These are phyloP conservation scores for Thripadectes ignobilis DNA, from an alignment of 2,797 vertebrate genomes.

Conservation along the genomic window DNA sequence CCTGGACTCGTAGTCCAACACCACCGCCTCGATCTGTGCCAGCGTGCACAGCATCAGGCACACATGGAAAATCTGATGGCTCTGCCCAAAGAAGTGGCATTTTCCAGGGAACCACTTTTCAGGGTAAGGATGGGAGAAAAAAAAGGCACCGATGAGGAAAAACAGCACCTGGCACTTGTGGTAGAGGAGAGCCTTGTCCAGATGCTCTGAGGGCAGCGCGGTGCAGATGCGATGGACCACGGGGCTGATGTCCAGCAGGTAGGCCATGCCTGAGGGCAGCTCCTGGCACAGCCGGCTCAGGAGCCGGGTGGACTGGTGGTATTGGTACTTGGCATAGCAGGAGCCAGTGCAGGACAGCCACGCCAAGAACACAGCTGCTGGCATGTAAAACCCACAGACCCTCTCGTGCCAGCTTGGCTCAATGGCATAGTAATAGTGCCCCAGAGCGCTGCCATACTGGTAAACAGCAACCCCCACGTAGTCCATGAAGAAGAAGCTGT, in stretches of 20 bases:
- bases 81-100: conserved; percentile 92
- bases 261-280: conserved; percentile 90
- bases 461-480: conserved; percentile 93
- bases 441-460: conserved; percentile 91
- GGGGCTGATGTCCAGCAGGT: conserved; percentile 92
- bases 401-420: conserved; percentile 86
- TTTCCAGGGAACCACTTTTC: conserved; percentile 90
- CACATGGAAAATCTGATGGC: conserved; percentile 95
- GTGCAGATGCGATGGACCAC: conserved; percentile 88
- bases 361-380: conserved; percentile 83
- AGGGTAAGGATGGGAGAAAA: conserved; percentile 91
- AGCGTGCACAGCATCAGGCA: conserved; percentile 91
- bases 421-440: conserved; percentile 90
- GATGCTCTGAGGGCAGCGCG: not conserved
- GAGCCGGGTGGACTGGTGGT: conserved; percentile 75
- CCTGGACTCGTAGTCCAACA: conserved; percentile 86
- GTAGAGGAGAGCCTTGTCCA: conserved; percentile 83
- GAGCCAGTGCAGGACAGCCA: conserved; percentile 94
- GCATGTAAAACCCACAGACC: conserved; percentile 84
- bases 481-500: conserved; percentile 95
- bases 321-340: conserved; percentile 90
- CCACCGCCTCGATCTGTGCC: conserved; percentile 91
- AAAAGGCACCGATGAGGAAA: conserved; percentile 90
- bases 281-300: conserved; percentile 89
- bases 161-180: conserved; percentile 91